Base-by-base conservation (phyloP, 1,140 invertebrate genomes). In the Microplitis mediator region DNA sequence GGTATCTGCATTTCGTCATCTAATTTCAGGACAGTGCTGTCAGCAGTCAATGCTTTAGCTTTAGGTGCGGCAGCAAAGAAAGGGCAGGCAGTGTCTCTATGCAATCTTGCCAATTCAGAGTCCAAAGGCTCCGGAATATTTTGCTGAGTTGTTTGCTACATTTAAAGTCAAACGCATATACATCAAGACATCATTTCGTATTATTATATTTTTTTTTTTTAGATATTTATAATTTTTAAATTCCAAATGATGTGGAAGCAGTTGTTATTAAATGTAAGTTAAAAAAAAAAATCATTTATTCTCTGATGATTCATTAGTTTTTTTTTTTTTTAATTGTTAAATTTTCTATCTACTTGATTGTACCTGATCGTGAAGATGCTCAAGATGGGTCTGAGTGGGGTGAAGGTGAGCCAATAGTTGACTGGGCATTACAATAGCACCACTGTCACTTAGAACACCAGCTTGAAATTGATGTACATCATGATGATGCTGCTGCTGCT, bases 401-500 rank as follows among this genome's bases (percentile, higher is more conserved):
- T 88, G 86, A 64, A 88, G 81, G 62, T 88, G 86, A 1, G 85
- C 83, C 80, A 88, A 81, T 70, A 87, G 74, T 75, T 86, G 85
- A 75, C 80, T 80, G 35, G 80, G 82, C 79, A 82, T 82, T 54
- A 81, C 75, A 76, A 82, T 80, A 67, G 73, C 80, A 71, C 79
- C 81, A 78, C 72, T 82, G 74, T 78, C 77, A 80, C 76, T 74
- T 58, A 76, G 78, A 68, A 79, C 72, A 66, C 78, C 77, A 75
- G 75, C 77, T 63, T 82, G 80, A 60, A 80, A 78, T 63, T 80
- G 79, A 36, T 83, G 82, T 63, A 76, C 66, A 68, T 80, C 77
- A 75, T 77, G 80, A 64, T 88, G 85, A 75, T 74, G 70, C 83
- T 83, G 83, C 54, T 87, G 85, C 68, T 85, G 87, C 69, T 89